Conservation (phyloP, 2,888 invertebrate species). For the Petrolisthes manimaculis region DNA sequence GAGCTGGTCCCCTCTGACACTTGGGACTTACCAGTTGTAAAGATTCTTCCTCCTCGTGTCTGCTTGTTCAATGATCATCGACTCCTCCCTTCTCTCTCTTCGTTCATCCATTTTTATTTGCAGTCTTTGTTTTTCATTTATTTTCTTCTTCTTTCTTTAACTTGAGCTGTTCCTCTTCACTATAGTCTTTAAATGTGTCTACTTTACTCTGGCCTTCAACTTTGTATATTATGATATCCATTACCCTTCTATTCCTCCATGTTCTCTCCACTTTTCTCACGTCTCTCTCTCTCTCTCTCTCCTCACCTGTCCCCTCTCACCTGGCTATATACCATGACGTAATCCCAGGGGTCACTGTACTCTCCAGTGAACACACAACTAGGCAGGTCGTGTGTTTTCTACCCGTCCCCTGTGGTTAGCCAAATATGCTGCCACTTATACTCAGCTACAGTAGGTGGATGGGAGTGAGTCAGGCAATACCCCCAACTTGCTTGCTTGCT, state of each 20-base stretch:
- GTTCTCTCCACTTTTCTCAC: neutral
- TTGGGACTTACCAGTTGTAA: no score
- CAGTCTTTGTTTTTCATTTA: neutral
- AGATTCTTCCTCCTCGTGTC: neutral
- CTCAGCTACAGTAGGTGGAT: neutral
- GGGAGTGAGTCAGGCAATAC: neutral
- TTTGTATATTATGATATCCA: neutral
- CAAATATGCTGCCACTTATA: neutral
- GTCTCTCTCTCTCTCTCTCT: neutral
- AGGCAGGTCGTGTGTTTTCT: neutral
- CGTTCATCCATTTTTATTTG: neutral
- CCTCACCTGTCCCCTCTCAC: neutral
- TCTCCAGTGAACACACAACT: neutral
- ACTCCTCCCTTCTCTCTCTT: neutral
- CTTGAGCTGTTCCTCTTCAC: neutral
- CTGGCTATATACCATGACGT: neutral
- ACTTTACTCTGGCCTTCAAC: neutral
- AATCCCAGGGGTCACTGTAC: neutral
- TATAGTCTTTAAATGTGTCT: neutral
- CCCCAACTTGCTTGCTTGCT: neutral
- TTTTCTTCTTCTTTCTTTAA: neutral
- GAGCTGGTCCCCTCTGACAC: no score
- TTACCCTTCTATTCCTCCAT: neutral
- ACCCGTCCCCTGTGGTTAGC: neutral
- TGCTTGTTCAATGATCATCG: neutral